A percentile compares a stretch with the other conserved stretches of the same genome.
Conservation (phyloP, 2,797 vertebrate genomes). For the Zonotrichia albicollis region DNA sequence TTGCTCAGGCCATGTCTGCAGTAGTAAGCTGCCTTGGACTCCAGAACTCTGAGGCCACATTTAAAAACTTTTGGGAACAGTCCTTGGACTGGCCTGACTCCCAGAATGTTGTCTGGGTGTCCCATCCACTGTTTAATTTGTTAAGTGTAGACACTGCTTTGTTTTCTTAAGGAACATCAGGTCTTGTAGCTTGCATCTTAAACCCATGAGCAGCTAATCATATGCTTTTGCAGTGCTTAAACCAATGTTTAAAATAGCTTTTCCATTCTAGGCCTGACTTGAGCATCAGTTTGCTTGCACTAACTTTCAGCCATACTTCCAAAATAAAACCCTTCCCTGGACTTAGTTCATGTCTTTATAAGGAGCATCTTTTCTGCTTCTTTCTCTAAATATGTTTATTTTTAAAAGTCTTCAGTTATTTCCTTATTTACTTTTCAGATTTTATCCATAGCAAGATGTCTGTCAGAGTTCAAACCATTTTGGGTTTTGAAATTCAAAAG, state of each 20-base stretch:
- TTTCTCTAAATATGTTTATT: not conserved
- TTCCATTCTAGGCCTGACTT: not conserved
- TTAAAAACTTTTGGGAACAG: not conserved
- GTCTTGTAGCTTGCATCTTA: slow-evolving; percentile 3
- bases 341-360: not conserved
- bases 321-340: slow-evolving; percentile 1
- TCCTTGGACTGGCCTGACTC: not conserved
- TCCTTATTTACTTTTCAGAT: not conserved
- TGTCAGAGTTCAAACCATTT: not conserved
- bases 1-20: not conserved
- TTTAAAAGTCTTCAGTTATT: not conserved
- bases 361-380: not conserved
- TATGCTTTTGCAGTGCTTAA: slow-evolving; percentile 34
- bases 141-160: not conserved
- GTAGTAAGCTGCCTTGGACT: not conserved
- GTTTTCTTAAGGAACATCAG: not conserved
- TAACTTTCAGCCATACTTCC: not conserved
- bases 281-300: not conserved
- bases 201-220: slow-evolving; percentile 18
- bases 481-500: not conserved
- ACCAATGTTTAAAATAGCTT: slow-evolving; percentile 19
- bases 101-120: not conserved
- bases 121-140: not conserved
- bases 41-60: not conserved
- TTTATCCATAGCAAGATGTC: not conserved